Conservation (phyloP, 2,113 vertebrate species). For the Hymenochirus boettgeri region DNA sequence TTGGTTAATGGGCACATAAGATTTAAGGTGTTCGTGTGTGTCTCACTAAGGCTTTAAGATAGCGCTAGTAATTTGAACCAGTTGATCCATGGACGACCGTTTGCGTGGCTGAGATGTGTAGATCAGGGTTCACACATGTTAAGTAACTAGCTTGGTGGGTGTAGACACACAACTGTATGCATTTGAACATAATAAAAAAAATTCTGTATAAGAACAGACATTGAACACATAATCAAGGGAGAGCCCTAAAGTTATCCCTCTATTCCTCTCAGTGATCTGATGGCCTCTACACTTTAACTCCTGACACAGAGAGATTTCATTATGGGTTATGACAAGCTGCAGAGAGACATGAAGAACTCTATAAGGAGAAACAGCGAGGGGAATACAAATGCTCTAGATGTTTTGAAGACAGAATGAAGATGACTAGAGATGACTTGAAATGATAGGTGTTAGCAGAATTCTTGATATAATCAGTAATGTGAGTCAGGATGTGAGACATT, state of each 20-base stretch:
- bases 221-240: too few species aligned
- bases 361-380: constrained; percentile 56
- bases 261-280: constrained; percentile 60
- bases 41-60: too few species aligned
- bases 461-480: constrained; percentile 55
- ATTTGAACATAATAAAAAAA: too few species aligned
- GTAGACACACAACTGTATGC: too few species aligned
- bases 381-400: constrained; percentile 55
- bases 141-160: too few species aligned
- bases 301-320: constrained; percentile 62
- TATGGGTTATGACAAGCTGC: constrained; percentile 71
- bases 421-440: constrained; percentile 61
- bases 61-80: too few species aligned
- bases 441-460: constrained; percentile 61
- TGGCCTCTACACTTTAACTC: constrained; percentile 66
- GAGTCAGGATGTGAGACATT: constrained; percentile 42
- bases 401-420: constrained; percentile 61
- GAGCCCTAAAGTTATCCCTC: constrained; percentile 25
- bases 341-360: constrained; percentile 60
- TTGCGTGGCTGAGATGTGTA: too few species aligned
- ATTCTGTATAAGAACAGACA: too few species aligned
- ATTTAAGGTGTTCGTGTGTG: too few species aligned
- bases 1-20: too few species aligned
- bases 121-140: too few species aligned
- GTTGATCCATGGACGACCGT: too few species aligned